phyloP scores from a whole-genome alignment of 92 coral and sea anemone species.

The Actinernus sp. region DNA sequence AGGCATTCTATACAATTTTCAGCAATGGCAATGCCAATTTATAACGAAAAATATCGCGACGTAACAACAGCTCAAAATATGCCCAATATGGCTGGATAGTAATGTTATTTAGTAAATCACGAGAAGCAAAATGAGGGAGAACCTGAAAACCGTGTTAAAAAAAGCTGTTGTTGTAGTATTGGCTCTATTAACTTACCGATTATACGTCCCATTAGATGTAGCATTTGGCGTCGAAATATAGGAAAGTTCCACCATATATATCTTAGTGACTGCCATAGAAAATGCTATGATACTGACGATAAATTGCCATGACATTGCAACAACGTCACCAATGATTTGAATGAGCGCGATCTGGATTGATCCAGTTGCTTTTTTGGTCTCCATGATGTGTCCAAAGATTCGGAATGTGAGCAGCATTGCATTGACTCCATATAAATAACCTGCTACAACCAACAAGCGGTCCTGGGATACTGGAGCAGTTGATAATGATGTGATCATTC shows the following conservation, averaged over 20 bases:
- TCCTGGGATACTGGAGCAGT: not conserved
- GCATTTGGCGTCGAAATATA: not conserved
- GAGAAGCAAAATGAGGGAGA: too few species aligned
- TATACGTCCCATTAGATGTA: conserved; percentile 7
- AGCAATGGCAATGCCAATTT: too few species aligned
- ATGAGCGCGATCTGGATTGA: conserved; percentile 13
- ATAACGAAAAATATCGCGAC: too few species aligned
- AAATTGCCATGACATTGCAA: conserved; percentile 10
- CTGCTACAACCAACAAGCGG: conserved; percentile 4
- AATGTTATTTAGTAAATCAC: too few species aligned
- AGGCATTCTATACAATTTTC: too few species aligned
- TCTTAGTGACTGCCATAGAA: conserved; percentile 14
- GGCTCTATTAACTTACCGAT: too few species aligned
- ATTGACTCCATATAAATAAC: conserved; percentile 2
- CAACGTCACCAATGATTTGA: conserved; percentile 2
- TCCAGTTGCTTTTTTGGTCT: not conserved
- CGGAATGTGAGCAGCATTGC: too few species aligned
- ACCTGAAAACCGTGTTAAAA: too few species aligned
- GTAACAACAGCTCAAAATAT: too few species aligned
- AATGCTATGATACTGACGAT: conserved; percentile 5
- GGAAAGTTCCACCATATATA: conserved; percentile 1
- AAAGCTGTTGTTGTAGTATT: too few species aligned
- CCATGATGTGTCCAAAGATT: conserved; percentile 7
- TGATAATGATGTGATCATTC: not conserved
- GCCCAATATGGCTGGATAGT: too few species aligned